Conservation (phyloP, 2,797 vertebrate genomes). For the Neosalanx taihuensis region DNA sequence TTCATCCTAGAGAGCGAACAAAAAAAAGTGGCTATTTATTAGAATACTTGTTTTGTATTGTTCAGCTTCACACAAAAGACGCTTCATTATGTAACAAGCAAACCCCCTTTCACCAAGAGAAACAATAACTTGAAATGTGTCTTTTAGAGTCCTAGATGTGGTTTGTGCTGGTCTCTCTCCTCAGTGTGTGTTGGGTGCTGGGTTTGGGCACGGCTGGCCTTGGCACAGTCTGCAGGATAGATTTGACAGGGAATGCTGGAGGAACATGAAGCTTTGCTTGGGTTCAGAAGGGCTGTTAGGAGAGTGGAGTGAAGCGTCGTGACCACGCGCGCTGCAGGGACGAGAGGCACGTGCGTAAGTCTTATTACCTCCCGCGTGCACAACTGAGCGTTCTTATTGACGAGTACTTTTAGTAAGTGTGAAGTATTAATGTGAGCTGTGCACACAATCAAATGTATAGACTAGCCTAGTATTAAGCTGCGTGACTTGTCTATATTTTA, state of each 20-base stretch:
- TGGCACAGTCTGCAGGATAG: slow-evolving; percentile 78
- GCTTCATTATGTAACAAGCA: slow-evolving; percentile 91
- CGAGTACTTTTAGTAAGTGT: neutral
- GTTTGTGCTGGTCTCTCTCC: slow-evolving; percentile 86
- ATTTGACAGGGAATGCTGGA: slow-evolving; percentile 77
- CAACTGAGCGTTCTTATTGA: neutral
- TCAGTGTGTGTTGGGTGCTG: slow-evolving; percentile 79
- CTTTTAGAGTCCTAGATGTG: slow-evolving; percentile 98
- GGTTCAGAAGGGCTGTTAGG: slow-evolving; percentile 70
- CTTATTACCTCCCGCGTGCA: slow-evolving; percentile 36
- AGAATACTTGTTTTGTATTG: slow-evolving; percentile 99
- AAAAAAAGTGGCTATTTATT: slow-evolving; percentile 98
- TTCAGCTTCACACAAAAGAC: slow-evolving; percentile 94
- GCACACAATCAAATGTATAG: neutral
- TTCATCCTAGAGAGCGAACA: slow-evolving; percentile 88
- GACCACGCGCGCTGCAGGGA: slow-evolving; percentile 69
- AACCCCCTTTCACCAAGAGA: slow-evolving; percentile 82
- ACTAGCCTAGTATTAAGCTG: neutral
- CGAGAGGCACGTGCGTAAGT: slow-evolving; percentile 84
- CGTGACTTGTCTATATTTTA: neutral
- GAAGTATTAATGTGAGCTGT: neutral
- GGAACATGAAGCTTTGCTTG: slow-evolving; percentile 69
- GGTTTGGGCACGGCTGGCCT: slow-evolving; percentile 82
- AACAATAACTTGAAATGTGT: slow-evolving; percentile 99
- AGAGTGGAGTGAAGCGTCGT: slow-evolving; percentile 66